phyloP scores from a whole-genome alignment of 1,140 invertebrate genomes.

The Araneus ventricosus region DNA sequence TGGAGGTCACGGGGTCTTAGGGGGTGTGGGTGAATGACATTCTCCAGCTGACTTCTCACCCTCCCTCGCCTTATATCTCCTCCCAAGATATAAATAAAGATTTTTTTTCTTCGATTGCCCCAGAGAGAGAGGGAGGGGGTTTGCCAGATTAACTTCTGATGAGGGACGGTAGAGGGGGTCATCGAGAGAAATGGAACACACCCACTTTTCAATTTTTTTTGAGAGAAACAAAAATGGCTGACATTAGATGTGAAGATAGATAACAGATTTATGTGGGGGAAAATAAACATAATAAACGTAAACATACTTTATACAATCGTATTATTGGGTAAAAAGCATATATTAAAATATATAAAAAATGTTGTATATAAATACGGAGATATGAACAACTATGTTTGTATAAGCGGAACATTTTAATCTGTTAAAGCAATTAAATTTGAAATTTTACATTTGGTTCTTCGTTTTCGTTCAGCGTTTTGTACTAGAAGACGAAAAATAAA shows the following conservation, averaged over 20 bases:
- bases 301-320: too few species aligned
- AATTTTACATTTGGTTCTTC: too few species aligned
- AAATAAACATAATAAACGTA: too few species aligned
- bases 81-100: constrained; percentile 67
- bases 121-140: neutral
- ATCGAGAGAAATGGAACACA: neutral
- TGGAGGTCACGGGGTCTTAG: constrained; percentile 25
- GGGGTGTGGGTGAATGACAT: constrained; percentile 64
- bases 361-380: too few species aligned
- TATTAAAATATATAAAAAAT: too few species aligned
- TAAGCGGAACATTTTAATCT: too few species aligned
- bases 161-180: neutral
- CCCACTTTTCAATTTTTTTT: neutral
- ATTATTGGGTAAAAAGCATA: too few species aligned
- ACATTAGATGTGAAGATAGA: neutral
- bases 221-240: neutral
- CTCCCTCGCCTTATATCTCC: neutral
- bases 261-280: too few species aligned
- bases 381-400: too few species aligned
- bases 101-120: neutral
- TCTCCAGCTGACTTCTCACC: constrained; percentile 62
- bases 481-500: too few species aligned
- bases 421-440: too few species aligned
- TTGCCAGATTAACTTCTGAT: neutral
- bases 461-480: too few species aligned